phyloP scores from a whole-genome alignment of 2,888 invertebrate genomes.

The Schizotus pectinicornis region DNA sequence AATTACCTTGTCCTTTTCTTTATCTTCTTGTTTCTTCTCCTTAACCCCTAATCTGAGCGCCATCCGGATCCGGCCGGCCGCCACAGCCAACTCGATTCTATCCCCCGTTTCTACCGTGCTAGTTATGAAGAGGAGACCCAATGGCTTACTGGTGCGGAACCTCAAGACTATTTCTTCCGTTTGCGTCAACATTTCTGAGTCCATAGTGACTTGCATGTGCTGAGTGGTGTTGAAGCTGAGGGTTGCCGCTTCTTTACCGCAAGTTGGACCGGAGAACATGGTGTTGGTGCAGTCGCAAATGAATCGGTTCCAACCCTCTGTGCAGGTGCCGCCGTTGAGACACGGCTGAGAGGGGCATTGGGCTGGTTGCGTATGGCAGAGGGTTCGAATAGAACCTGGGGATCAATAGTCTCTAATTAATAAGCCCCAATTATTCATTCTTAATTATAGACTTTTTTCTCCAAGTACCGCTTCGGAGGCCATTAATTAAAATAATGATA shows the following conservation, averaged over 20 bases:
- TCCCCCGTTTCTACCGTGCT: slow-evolving; percentile 81
- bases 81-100: slow-evolving; percentile 83
- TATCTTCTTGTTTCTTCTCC: slow-evolving; percentile 66
- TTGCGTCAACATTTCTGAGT: slow-evolving; percentile 65
- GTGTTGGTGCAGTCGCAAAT: slow-evolving; percentile 93
- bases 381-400: slow-evolving; percentile 85
- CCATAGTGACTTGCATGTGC: slow-evolving; percentile 67
- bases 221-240: slow-evolving; percentile 89
- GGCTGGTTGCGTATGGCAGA: slow-evolving; percentile 82
- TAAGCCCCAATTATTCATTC: not conserved
- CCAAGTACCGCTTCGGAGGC: no score
- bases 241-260: slow-evolving; percentile 88
- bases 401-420: slow-evolving; percentile 12
- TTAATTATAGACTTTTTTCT: not conserved
- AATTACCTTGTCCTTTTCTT: slow-evolving; percentile 56
- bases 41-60: slow-evolving; percentile 78
- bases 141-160: slow-evolving; percentile 82
- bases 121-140: slow-evolving; percentile 80
- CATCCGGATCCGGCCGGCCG: slow-evolving; percentile 81
- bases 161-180: slow-evolving; percentile 88
- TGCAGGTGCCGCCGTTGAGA: slow-evolving; percentile 85
- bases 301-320: slow-evolving; percentile 95
- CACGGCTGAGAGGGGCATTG: slow-evolving; percentile 88
- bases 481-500: no score
- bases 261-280: slow-evolving; percentile 87